These are phyloP conservation scores for Clangula hyemalis DNA, from an alignment of 2,797 vertebrate species.

Conservation along the genomic window DNA sequence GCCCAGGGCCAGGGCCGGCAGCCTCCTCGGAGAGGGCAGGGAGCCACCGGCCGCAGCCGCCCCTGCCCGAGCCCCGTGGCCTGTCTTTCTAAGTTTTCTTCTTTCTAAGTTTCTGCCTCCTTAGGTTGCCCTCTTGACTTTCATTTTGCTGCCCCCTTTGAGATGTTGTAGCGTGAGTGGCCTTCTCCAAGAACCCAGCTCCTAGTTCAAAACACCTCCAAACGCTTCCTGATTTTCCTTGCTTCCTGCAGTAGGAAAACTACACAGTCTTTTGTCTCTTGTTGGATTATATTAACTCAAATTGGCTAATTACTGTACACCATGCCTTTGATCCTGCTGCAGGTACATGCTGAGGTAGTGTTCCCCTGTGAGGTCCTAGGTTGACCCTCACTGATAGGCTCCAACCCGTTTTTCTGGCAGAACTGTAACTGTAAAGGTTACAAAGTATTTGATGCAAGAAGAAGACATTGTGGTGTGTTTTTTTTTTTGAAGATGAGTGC, in stretches of 20 bases:
- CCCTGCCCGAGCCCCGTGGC: too few species aligned
- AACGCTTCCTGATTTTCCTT: neutral
- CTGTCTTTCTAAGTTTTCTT: rapidly evolving
- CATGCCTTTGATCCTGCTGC: neutral
- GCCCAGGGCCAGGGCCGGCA: too few species aligned
- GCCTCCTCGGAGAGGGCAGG: too few species aligned
- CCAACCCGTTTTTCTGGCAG: neutral
- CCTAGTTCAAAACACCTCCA: neutral
- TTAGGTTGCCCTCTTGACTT: rapidly evolving
- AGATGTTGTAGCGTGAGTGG: neutral
- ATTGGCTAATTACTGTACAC: neutral
- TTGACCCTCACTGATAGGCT: neutral
- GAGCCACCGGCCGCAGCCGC: neutral
- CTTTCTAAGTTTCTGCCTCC: rapidly evolving
- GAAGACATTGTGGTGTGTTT: neutral
- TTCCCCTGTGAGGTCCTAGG: neutral
- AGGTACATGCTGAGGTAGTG: rapidly evolving
- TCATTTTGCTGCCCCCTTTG: rapidly evolving
- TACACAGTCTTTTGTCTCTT: neutral
- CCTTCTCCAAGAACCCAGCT: neutral
- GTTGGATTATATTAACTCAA: neutral
- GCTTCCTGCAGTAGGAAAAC: neutral
- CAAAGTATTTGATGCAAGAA: neutral
- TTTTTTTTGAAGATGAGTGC: neutral
- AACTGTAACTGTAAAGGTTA: neutral